phyloP scores from a whole-genome alignment of 2,113 vertebrate species.

The Pygoscelis adeliae region DNA sequence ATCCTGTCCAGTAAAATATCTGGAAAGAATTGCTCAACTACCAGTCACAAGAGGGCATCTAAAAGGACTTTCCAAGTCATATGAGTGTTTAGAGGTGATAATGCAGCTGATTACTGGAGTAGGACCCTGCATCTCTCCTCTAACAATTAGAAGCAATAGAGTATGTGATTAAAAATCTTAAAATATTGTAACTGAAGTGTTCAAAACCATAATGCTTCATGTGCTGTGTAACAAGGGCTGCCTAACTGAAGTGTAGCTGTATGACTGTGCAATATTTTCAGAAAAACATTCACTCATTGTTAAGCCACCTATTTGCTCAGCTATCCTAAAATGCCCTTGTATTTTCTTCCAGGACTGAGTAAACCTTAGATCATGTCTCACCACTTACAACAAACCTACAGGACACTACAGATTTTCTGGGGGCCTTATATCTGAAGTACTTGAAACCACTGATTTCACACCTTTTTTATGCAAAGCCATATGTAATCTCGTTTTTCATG shows the following conservation, averaged over 20 bases:
- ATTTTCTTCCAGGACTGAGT: neutral
- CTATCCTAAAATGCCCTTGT: neutral
- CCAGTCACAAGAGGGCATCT: neutral
- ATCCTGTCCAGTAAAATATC: neutral
- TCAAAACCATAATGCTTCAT: neutral
- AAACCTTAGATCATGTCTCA: neutral
- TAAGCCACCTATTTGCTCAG: neutral
- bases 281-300: neutral
- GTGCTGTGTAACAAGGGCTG: neutral
- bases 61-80: neutral
- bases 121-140: neutral
- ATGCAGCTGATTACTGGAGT: neutral
- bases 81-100: neutral
- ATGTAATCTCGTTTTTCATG: neutral
- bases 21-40: neutral
- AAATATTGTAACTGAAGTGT: neutral
- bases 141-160: neutral
- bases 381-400: neutral
- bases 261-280: neutral
- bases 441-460: neutral
- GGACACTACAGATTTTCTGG: neutral
- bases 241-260: neutral
- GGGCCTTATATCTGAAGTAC: neutral
- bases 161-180: neutral
- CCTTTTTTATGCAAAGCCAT: neutral